A percentile compares a stretch with the other conserved stretches of the same genome.
Evolutionary conservation across 2,797 vertebrate species (phyloP).

Genomic region (Simalia tracyae): DNA sequence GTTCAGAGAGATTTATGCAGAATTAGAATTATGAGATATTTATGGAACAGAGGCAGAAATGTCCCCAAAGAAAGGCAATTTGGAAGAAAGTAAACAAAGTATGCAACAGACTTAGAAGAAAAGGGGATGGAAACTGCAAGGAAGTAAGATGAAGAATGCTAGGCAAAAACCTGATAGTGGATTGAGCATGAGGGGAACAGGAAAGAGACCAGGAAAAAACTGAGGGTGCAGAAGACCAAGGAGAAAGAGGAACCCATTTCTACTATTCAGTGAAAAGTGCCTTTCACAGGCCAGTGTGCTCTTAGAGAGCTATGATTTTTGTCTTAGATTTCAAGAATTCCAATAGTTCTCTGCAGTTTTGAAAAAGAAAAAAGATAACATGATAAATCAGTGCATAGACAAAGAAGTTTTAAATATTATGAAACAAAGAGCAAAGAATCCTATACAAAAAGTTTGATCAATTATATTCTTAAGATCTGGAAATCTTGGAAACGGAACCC

Average conservation of each 20-base stretch:
- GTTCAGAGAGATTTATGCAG: neutral
- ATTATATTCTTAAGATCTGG: slow-evolving; percentile 8
- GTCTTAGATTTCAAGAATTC: neutral
- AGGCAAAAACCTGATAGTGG: neutral
- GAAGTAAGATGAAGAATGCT: neutral
- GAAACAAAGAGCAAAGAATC: slow-evolving; percentile 30
- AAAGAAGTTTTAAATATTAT: slow-evolving; percentile 6
- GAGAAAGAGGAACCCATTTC: neutral
- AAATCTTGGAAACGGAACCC: neutral
- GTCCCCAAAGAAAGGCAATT: neutral
- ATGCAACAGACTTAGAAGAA: neutral
- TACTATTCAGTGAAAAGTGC: neutral
- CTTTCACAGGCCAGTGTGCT: neutral
- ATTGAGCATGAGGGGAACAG: neutral
- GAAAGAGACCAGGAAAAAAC: neutral
- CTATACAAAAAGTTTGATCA: slow-evolving; percentile 17
- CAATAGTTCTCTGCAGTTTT: neutral
- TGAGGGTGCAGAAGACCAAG: neutral
- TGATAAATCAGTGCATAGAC: slow-evolving; percentile 49
- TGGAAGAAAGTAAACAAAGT: neutral
- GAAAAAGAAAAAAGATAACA: slow-evolving; percentile 49
- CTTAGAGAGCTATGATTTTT: neutral
- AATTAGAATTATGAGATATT: neutral
- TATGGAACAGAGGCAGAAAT: neutral
- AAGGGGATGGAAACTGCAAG: neutral